Percentiles rank a stretch among this genome's conserved stretches.
Evolutionary conservation across 2,113 vertebrate genomes (phyloP).

Genomic region (Callaeas wilsoni): DNA sequence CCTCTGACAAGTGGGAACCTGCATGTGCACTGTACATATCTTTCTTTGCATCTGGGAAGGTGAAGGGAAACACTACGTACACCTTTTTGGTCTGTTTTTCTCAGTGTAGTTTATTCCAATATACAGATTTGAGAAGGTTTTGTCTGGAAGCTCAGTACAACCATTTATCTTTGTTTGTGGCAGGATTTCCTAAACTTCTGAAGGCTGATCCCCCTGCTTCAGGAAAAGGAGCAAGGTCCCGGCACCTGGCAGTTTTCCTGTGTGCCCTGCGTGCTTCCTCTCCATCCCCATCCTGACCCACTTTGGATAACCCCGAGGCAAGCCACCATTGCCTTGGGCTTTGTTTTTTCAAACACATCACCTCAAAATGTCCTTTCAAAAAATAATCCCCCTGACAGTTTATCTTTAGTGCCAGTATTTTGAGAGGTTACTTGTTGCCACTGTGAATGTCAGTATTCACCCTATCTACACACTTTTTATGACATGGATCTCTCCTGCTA

Average conservation of each 20-base stretch:
- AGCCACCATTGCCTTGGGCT: not conserved
- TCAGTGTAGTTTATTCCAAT: not conserved
- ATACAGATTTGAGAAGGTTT: not conserved
- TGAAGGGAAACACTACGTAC: not conserved
- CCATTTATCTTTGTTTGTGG: not conserved
- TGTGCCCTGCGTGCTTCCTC: not conserved
- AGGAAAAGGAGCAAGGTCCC: not conserved
- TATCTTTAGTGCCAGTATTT: not conserved
- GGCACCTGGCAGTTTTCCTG: not conserved
- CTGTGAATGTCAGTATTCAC: not conserved
- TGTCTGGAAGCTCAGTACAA: not conserved
- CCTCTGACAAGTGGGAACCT: not conserved
- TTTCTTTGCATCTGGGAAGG: not conserved
- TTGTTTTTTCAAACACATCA: not conserved
- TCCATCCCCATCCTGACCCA: not conserved
- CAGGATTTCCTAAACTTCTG: not conserved
- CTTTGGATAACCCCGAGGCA: not conserved
- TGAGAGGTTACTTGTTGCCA: not conserved
- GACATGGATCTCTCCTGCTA: not conserved
- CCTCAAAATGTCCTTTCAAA: not conserved
- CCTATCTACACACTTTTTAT: not conserved
- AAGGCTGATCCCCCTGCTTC: not conserved
- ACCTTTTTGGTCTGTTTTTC: not conserved
- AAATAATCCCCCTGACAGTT: not conserved
- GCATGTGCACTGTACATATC: fast-evolving